Conservation (phyloP, 1,140 invertebrate genomes). For the Zaprionus tsacasi region DNA sequence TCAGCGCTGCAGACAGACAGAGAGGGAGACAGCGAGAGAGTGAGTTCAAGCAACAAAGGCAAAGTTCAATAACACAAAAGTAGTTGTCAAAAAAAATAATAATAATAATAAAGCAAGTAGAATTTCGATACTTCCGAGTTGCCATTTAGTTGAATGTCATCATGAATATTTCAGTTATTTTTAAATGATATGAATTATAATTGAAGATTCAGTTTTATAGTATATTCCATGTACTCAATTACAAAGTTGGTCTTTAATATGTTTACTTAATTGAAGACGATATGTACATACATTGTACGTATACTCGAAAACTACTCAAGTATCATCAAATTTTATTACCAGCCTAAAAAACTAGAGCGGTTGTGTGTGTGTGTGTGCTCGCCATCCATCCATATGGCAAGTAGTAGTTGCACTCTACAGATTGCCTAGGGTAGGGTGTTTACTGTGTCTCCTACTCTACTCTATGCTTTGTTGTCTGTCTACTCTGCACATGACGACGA, state of each 20-base stretch:
- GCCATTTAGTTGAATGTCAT: not conserved
- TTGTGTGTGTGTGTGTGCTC: not conserved
- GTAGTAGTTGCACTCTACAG: slow-evolving; percentile 58
- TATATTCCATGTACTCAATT: too few relatives aligned
- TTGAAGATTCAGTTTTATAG: too few relatives aligned
- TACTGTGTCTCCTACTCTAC: slow-evolving; percentile 1
- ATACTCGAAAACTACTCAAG: not conserved
- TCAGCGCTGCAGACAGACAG: slow-evolving; percentile 13
- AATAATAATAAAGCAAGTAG: slow-evolving; percentile 21
- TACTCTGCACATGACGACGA: slow-evolving; percentile 22
- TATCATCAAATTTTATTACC: not conserved
- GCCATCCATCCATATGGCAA: slow-evolving; percentile 40
- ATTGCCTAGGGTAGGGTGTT: slow-evolving; percentile 22
- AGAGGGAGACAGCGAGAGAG: not conserved
- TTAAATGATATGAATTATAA: too few relatives aligned
- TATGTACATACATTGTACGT: not conserved
- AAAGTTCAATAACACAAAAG: slow-evolving; percentile 73
- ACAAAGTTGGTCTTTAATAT: not conserved
- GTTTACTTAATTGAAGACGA: not conserved
- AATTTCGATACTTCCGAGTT: slow-evolving; percentile 32
- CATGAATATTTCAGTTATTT: too few relatives aligned
- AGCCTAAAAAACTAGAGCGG: slow-evolving; percentile 19
- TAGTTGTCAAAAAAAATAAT: slow-evolving; percentile 47
- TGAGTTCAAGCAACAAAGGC: slow-evolving; percentile 61
- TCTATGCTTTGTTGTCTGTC: not conserved